phyloP scores from a whole-genome alignment of 2,113 vertebrate genomes.

The Hiodon tergisus region DNA sequence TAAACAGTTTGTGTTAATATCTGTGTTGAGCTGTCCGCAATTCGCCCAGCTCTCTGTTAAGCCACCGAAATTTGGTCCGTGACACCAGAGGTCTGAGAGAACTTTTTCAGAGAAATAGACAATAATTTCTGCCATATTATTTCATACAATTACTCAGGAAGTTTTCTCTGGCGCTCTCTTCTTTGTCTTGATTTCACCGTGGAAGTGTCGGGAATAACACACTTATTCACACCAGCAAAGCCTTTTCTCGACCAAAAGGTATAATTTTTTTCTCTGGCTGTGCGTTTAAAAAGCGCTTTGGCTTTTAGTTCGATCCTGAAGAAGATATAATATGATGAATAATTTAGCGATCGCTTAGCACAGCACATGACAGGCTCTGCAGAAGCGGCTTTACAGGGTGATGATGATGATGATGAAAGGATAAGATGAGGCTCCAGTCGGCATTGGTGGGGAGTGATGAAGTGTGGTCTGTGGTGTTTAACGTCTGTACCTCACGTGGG shows the following conservation, averaged over 20 bases:
- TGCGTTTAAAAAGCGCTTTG: constrained; percentile 25
- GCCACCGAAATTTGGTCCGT: not conserved
- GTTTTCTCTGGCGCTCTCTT: not conserved
- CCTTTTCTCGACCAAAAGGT: constrained; percentile 40
- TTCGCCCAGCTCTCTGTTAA: not conserved
- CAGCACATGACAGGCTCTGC: constrained; percentile 25
- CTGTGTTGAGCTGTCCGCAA: constrained; percentile 5
- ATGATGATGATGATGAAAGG: constrained; percentile 20
- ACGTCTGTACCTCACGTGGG: no score
- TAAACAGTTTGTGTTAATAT: constrained; percentile 6
- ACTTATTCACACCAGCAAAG: constrained; percentile 38
- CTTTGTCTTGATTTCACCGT: not conserved
- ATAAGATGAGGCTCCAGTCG: not conserved
- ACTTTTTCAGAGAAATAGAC: not conserved
- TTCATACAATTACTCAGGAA: not conserved
- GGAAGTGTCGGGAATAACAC: constrained; percentile 26
- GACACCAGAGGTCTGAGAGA: not conserved
- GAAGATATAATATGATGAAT: constrained; percentile 33
- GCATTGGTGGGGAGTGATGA: no score
- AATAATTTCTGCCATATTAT: not conserved
- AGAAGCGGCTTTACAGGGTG: constrained; percentile 33
- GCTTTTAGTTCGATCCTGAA: constrained; percentile 21
- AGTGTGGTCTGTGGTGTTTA: no score
- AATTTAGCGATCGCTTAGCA: constrained; percentile 30
- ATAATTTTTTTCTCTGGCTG: constrained; percentile 35